These are phyloP conservation scores for Alsophila aescularia DNA, from an alignment of 2,888 invertebrate genomes.

Conservation along the genomic window DNA sequence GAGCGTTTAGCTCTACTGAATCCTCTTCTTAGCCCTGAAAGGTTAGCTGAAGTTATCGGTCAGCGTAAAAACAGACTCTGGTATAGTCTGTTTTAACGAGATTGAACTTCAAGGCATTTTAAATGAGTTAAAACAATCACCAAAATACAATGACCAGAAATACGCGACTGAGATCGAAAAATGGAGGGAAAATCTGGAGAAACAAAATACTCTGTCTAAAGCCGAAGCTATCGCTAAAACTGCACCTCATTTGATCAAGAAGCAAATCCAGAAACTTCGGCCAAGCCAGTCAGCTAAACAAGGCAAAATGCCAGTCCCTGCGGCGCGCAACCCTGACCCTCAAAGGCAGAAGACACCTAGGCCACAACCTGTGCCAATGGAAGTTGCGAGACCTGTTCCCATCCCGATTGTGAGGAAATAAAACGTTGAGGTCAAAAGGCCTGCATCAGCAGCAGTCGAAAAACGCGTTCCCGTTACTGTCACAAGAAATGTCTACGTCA, in stretches of 20 bases:
- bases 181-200: conserved; percentile 49
- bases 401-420: conserved; percentile 46
- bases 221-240: conserved; percentile 55
- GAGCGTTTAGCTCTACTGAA: conserved; percentile 36
- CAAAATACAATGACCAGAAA: conserved; percentile 57
- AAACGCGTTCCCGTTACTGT: conserved; percentile 39
- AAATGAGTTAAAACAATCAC: conserved; percentile 51
- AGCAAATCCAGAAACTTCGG: conserved; percentile 48
- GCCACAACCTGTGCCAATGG: conserved; percentile 43
- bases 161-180: conserved; percentile 56
- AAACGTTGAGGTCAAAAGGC: conserved; percentile 41
- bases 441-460: conserved; percentile 39
- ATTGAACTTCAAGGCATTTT: conserved; percentile 39
- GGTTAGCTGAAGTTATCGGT: conserved; percentile 36
- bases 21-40: conserved; percentile 40
- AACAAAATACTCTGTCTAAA: conserved; percentile 54
- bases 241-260: conserved; percentile 48
- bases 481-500: conserved; percentile 47
- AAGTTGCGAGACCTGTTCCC: conserved; percentile 48
- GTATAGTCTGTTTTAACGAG: conserved; percentile 42
- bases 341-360: conserved; percentile 5
- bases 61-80: conserved; percentile 41
- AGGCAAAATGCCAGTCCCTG: conserved; percentile 35
- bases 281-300: conserved; percentile 47
- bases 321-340: conserved; percentile 9